Evolutionary conservation across 2,888 invertebrate genomes (phyloP), one percentile per base, ranked within the genome.

Genomic region (Tiphia femorata): DNA sequence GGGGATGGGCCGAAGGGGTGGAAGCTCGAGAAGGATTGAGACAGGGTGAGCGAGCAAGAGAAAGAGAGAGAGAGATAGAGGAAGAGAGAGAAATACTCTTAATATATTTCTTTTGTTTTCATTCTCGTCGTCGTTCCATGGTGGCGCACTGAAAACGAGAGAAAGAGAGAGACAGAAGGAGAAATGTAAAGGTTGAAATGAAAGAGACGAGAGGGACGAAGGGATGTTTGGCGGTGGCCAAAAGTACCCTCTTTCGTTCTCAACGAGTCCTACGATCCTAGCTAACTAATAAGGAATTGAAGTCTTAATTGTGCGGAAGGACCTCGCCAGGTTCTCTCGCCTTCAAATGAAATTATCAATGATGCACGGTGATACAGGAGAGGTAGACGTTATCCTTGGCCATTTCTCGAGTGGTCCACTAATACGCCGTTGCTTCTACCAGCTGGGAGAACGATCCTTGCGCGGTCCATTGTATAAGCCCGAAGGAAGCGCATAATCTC

Each of bases 71-170:
- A 27, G 44, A 21, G 27, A 16, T 27, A 53, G 38, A 40, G 40
- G n/a, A 44, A 59, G 17, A 49, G 37, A 42, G 19, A 50, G 50
- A 29, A 16, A 42, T 25, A 49, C 64, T 67, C 64, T 58, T 62
- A 63, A 63, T 63, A 57, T 61, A 61, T 63, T 57, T 54, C 62
- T 63, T 63, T 63, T 63, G 60, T 63, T 61, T 61, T 49, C 21
- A 20, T 8, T 47, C 25, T 38, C 46, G 49, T n/a, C 53, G 29
- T 54, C 48, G 54, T 59, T 62, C 54, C 61, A 59, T 50, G 50
- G 61, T 35, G 50, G 50, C 59, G 54, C 54, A 59, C 59, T 58
- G 53, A 62, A n/a, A n/a, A 62, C 54, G 54, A 44, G 33, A 48
- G 37, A 16, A 16, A 19, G 19, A 14, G n/a, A n/a, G n/a, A n/a